A percentile compares a stretch with the other conserved stretches of the same genome.
These are phyloP conservation scores for Thomomys bottae DNA, from an alignment of 2,113 vertebrate genomes.

Conservation along the genomic window DNA sequence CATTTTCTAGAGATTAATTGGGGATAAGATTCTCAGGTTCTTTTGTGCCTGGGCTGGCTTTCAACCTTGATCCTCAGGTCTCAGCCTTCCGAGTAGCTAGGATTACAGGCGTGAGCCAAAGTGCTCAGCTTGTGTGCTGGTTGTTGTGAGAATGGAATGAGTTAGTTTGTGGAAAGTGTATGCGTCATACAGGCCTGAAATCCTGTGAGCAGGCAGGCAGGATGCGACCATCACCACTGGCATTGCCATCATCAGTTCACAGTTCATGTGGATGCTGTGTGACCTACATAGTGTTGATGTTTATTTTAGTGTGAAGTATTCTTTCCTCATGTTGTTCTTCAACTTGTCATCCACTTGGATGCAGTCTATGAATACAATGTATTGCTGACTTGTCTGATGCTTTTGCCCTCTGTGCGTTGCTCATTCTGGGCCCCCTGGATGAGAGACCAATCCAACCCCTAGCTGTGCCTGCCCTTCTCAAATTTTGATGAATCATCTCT, in stretches of 20 bases:
- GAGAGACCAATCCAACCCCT: not conserved
- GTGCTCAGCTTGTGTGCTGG: no score
- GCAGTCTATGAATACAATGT: not conserved
- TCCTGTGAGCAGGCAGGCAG: no score
- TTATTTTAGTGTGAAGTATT: conserved; percentile 10
- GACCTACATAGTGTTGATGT: not conserved
- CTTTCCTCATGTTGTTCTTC: not conserved
- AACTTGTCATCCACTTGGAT: not conserved
- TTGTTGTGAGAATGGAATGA: not conserved
- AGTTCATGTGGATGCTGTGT: not conserved
- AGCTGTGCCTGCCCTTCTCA: not conserved
- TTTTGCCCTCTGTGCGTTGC: not conserved
- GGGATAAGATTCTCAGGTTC: no score
- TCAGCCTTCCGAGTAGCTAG: no score
- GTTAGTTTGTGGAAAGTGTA: not conserved
- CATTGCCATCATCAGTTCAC: not conserved
- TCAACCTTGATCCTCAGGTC: no score
- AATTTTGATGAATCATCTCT: not conserved
- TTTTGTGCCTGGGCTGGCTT: no score
- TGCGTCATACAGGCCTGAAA: not conserved
- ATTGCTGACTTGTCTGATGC: not conserved
- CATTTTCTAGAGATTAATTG: no score
- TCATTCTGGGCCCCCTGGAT: not conserved
- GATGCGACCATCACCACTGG: no score
- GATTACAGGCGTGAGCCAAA: no score